These are phyloP conservation scores for Rhopalosiphum nymphaeae DNA, from an alignment of 2,888 invertebrate species.

Conservation along the genomic window DNA sequence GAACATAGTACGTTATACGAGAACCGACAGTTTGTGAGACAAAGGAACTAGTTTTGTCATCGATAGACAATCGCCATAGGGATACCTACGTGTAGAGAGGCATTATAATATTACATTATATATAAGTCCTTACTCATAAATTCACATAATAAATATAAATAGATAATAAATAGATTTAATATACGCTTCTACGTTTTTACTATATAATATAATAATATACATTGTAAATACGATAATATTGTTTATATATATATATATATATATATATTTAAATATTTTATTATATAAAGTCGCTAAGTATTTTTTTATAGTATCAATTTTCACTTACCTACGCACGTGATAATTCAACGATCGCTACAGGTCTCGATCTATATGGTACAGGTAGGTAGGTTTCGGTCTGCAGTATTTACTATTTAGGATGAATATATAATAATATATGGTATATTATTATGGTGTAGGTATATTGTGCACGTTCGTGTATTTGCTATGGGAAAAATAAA, in stretches of 20 bases:
- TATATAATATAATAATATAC: neutral
- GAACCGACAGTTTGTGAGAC: constrained; percentile 50
- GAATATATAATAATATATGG: neutral
- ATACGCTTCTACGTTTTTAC: neutral
- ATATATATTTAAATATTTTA: no score
- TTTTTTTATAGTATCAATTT: neutral
- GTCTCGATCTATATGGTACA: neutral
- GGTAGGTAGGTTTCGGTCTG: neutral
- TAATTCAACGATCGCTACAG: neutral
- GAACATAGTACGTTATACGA: constrained; percentile 43
- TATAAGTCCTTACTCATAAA: neutral
- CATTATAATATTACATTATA: constrained; percentile 20
- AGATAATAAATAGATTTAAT: constrained; percentile 21
- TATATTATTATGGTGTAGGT: neutral
- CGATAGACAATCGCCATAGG: constrained; percentile 30
- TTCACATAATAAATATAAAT: no score
- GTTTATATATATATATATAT: neutral
- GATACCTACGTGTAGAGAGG: neutral
- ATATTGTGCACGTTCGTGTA: neutral
- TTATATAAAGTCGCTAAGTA: neutral
- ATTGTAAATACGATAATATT: neutral
- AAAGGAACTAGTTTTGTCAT: constrained; percentile 61
- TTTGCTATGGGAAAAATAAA: neutral
- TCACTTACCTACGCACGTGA: constrained; percentile 16
- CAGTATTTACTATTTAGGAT: neutral